Percentiles rank a stretch among this genome's conserved stretches.
phyloP scores from a whole-genome alignment of 2,797 vertebrate genomes.

The Rallus crepitans region DNA sequence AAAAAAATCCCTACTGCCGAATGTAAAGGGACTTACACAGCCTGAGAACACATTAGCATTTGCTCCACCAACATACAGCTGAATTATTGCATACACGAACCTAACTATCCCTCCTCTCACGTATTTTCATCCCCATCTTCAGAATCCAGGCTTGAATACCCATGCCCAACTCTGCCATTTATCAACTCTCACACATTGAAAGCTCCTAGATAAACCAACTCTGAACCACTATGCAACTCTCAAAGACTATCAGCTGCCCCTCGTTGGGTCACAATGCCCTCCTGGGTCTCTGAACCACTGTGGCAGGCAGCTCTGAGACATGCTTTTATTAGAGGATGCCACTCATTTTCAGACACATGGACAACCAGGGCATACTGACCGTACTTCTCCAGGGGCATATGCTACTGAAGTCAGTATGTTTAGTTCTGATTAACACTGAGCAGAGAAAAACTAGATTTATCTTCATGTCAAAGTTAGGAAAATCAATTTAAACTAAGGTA shows the following conservation, averaged over 20 bases:
- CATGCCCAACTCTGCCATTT: neutral
- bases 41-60: neutral
- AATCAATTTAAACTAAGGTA: neutral
- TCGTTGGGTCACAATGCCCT: neutral
- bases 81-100: neutral
- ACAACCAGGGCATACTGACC: neutral
- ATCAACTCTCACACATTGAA: neutral
- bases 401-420: neutral
- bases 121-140: neutral
- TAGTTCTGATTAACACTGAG: neutral
- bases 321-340: neutral
- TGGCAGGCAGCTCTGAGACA: neutral
- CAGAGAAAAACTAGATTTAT: neutral
- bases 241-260: neutral
- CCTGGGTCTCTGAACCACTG: neutral
- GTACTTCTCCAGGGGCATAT: fast-evolving
- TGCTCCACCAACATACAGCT: neutral
- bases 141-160: neutral
- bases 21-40: neutral
- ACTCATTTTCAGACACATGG: neutral
- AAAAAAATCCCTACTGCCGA: neutral
- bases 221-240: neutral
- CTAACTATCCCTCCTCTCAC: neutral
- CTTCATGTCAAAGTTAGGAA: neutral
- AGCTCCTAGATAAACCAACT: neutral